Evolutionary conservation across 2,797 vertebrate species (phyloP).

Genomic region (Hemibagrus guttatus): DNA sequence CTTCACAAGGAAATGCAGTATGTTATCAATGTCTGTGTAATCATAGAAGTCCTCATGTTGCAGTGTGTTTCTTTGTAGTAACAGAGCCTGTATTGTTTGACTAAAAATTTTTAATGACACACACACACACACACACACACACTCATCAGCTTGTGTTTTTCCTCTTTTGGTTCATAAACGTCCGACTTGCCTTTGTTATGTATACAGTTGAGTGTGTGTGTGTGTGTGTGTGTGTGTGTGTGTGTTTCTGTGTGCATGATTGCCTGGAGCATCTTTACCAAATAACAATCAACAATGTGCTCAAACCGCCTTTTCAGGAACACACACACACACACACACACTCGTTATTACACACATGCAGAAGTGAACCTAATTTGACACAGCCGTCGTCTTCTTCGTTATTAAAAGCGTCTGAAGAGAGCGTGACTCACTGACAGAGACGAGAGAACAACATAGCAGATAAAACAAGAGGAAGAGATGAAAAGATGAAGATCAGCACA

Average conservation of each 20-base stretch:
- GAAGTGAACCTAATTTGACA: constrained; percentile 5
- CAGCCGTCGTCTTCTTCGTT: constrained; percentile 15
- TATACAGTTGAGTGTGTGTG: background rate
- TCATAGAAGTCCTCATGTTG: background rate
- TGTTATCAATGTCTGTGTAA: background rate
- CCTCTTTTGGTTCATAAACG: constrained; percentile 15
- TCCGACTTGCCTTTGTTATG: constrained; percentile 17
- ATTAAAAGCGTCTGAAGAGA: constrained; percentile 23
- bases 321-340: constrained; percentile 11
- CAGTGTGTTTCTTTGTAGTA: constrained; percentile 21
- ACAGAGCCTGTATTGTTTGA: constrained; percentile 52
- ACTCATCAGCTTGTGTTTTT: constrained; percentile 23
- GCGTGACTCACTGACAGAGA: constrained; percentile 1
- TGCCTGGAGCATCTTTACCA: constrained; percentile 19
- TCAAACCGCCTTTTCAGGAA: constrained; percentile 20
- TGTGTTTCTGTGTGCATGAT: constrained; percentile 2
- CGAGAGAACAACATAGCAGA: background rate
- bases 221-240: constrained; percentile 25
- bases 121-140: constrained; percentile 1
- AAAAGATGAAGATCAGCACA: background rate
- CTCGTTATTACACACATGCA: background rate
- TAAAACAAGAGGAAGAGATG: background rate
- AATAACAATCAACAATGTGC: constrained; percentile 21
- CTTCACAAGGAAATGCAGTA: background rate
- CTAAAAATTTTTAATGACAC: constrained; percentile 29